Conservation (phyloP, 2,797 vertebrate genomes). For the Loriculus beryllinus region DNA sequence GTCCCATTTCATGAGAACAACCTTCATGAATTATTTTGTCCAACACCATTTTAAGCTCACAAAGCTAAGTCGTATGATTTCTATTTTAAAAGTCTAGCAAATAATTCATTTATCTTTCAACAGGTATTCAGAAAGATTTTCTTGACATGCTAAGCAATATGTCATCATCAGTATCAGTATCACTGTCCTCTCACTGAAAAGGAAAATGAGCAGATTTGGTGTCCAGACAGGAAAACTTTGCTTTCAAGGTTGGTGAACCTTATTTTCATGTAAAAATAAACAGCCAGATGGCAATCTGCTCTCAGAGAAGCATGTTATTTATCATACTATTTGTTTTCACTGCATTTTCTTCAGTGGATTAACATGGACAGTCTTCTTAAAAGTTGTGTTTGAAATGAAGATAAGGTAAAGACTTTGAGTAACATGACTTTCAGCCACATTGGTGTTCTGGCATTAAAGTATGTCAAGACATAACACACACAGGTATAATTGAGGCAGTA, state of each 20-base stretch:
- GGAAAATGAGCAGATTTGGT: background rate
- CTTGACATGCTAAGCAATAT: background rate
- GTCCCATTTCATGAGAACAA: rapidly evolving
- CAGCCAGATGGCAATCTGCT: background rate
- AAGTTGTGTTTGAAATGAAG: slow-evolving; percentile 14
- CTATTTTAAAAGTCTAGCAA: background rate
- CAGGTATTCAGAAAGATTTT: slow-evolving; percentile 2
- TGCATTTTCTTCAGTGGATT: background rate
- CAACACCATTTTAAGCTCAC: background rate
- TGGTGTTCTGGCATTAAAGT: background rate
- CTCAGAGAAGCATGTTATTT: background rate
- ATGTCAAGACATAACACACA: background rate
- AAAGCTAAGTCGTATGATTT: background rate
- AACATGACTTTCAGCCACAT: background rate
- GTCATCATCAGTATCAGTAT: background rate
- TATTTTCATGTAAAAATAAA: background rate
- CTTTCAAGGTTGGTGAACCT: background rate
- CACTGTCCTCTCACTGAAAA: background rate
- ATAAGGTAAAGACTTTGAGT: background rate
- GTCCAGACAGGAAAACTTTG: background rate
- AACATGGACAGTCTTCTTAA: background rate
- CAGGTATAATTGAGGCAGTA: background rate
- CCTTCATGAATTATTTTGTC: background rate
- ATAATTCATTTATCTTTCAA: background rate
- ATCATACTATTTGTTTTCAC: background rate